phyloP scores from a whole-genome alignment of 2,797 vertebrate species.

The Brachymystax lenok region DNA sequence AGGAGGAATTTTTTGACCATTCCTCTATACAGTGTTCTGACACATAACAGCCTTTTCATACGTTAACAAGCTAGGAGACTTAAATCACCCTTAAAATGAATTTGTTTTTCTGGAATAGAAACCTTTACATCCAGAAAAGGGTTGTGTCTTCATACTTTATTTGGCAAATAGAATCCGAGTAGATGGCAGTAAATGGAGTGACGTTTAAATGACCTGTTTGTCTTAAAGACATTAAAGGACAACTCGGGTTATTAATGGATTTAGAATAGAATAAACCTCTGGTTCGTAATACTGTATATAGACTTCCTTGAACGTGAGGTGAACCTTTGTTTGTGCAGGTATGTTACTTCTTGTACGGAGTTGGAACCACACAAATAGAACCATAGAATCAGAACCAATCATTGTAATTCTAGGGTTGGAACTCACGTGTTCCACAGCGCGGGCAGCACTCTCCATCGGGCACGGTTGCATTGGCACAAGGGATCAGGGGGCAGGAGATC shows the following conservation, averaged over 20 bases:
- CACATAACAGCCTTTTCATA: conserved; percentile 47
- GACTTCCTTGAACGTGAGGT: background rate
- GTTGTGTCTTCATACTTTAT: conserved; percentile 53
- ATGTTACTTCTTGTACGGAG: background rate
- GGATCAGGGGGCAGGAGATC: conserved; percentile 87
- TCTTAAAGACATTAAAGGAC: conserved; percentile 22
- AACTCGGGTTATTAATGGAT: conserved; percentile 15
- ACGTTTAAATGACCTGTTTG: conserved; percentile 32
- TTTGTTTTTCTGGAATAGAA: conserved; percentile 46
- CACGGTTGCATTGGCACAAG: conserved; percentile 86
- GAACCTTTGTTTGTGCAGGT: conserved; percentile 6
- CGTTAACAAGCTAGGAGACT: conserved; percentile 30
- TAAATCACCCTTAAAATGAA: conserved; percentile 58
- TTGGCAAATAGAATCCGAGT: conserved; percentile 42
- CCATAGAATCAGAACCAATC: background rate
- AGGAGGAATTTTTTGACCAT: too few relatives aligned
- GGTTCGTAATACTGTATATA: too few relatives aligned
- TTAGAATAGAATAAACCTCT: background rate
- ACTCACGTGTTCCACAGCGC: conserved; percentile 85
- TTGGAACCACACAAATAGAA: background rate
- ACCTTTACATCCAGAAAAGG: conserved; percentile 48
- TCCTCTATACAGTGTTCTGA: conserved; percentile 53
- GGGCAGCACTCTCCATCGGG: conserved; percentile 91
- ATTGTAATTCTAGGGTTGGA: background rate
- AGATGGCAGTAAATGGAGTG: conserved; percentile 32